These are phyloP conservation scores for Pomatostomus ruficeps DNA, from an alignment of 2,113 vertebrate genomes.

Conservation along the genomic window DNA sequence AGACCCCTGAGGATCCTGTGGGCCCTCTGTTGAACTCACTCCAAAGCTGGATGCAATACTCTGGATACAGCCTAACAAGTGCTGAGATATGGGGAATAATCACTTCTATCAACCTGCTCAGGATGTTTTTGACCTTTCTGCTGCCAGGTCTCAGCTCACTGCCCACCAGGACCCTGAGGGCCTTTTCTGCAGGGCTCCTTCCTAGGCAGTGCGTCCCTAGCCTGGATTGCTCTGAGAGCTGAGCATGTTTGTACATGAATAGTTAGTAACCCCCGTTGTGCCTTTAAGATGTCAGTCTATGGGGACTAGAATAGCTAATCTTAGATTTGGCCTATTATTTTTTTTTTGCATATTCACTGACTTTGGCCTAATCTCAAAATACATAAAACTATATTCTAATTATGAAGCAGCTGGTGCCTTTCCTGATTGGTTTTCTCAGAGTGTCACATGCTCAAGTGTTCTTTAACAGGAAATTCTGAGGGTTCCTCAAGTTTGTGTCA, in stretches of 20 bases:
- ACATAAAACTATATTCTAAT: not conserved
- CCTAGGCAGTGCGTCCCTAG: not conserved
- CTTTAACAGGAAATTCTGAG: constrained; percentile 64
- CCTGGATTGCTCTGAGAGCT: not conserved
- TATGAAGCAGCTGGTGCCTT: not conserved
- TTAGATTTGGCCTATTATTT: not conserved
- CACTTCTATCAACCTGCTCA: not conserved
- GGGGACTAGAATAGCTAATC: not conserved
- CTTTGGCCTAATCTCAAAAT: not conserved
- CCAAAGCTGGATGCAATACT: not conserved
- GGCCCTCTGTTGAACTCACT: not conserved
- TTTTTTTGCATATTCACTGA: not conserved
- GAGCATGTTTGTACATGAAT: not conserved
- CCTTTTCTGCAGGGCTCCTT: not conserved
- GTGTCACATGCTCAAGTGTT: not conserved
- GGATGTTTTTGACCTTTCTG: not conserved
- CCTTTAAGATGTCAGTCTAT: not conserved
- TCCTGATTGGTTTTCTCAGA: constrained; percentile 46
- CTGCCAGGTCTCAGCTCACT: not conserved
- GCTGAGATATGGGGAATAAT: not conserved
- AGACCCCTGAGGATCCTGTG: not conserved
- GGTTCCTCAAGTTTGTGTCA: not conserved
- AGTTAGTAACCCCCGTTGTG: not conserved
- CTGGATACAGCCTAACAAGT: not conserved
- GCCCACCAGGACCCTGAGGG: not conserved